These are phyloP conservation scores for Drosophila pseudoananassae DNA, from an alignment of 1,140 invertebrate species.

Conservation along the genomic window DNA sequence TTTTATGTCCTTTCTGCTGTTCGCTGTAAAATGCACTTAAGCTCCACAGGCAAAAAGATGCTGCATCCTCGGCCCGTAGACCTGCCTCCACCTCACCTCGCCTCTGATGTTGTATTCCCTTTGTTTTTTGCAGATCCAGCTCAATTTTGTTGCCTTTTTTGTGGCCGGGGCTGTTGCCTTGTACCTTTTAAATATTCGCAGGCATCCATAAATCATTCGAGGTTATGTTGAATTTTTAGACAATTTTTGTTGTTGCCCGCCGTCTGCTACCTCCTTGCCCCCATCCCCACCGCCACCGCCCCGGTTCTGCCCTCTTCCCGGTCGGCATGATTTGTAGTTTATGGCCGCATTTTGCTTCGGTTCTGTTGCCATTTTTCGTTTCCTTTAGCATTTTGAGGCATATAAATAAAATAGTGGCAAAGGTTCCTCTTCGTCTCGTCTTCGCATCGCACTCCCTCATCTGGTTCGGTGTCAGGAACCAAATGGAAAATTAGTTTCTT, in stretches of 20 bases:
- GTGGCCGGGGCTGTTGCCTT: slow-evolving; percentile 41
- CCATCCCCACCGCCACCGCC: not conserved
- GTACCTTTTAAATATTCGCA: slow-evolving; percentile 81
- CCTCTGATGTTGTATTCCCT: slow-evolving; percentile 34
- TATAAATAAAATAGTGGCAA: slow-evolving; percentile 75
- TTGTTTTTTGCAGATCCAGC: slow-evolving; percentile 49
- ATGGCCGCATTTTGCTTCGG: slow-evolving; percentile 66
- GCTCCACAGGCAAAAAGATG: slow-evolving; percentile 54
- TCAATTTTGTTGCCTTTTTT: slow-evolving; percentile 40
- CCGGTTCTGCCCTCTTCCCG: slow-evolving; percentile 12
- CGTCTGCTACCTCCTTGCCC: slow-evolving; percentile 35
- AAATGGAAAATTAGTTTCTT: slow-evolving; percentile 64
- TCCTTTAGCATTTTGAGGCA: slow-evolving; percentile 62
- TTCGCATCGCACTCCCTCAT: slow-evolving; percentile 28
- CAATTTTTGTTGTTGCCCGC: slow-evolving; percentile 64
- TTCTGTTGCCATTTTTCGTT: slow-evolving; percentile 38
- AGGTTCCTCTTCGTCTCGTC: slow-evolving; percentile 39
- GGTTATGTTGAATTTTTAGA: slow-evolving; percentile 83
- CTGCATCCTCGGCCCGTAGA: slow-evolving; percentile 17
- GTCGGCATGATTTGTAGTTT: slow-evolving; percentile 80
- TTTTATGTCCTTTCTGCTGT: slow-evolving; percentile 79
- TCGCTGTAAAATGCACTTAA: slow-evolving; percentile 78
- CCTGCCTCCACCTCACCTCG: not conserved
- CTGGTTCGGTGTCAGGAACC: slow-evolving; percentile 42
- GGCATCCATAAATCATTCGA: slow-evolving; percentile 80